Conservation (phyloP, 2,888 invertebrate genomes). For the Imbricaverruca yamaguchii region DNA sequence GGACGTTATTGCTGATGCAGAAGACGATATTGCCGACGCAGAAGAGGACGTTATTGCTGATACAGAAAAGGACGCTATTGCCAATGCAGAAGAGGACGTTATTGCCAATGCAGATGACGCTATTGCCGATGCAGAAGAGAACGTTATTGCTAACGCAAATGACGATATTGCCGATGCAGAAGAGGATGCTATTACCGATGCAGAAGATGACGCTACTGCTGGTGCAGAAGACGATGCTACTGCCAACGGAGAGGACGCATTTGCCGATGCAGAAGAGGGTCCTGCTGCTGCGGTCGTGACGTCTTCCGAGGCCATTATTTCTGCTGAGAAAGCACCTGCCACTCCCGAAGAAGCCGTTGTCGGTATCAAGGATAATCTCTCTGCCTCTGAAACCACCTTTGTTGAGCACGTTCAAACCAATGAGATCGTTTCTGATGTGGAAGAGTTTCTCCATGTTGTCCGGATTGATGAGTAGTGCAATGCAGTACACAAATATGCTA, state of each 20-base stretch:
- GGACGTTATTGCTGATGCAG: slow-evolving; percentile 11
- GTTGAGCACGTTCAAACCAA: neutral
- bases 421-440: too few relatives aligned
- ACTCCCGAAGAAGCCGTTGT: neutral
- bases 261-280: neutral
- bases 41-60: too few relatives aligned
- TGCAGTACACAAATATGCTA: too few relatives aligned
- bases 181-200: neutral
- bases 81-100: too few relatives aligned
- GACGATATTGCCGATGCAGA: neutral
- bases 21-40: too few relatives aligned
- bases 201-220: neutral
- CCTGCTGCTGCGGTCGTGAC: neutral
- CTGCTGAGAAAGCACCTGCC: neutral
- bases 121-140: neutral
- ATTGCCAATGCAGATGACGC: neutral
- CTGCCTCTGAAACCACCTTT: neutral
- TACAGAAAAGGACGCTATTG: too few relatives aligned
- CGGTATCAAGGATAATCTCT: neutral
- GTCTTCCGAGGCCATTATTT: neutral
- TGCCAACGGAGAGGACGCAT: neutral
- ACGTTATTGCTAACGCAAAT: neutral
- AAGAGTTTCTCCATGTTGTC: too few relatives aligned
- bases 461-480: too few relatives aligned
- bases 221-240: neutral